Percentiles rank a stretch among this genome's conserved stretches.
Conservation (phyloP, 2,888 invertebrate genomes). For the Clusia tigrina region DNA sequence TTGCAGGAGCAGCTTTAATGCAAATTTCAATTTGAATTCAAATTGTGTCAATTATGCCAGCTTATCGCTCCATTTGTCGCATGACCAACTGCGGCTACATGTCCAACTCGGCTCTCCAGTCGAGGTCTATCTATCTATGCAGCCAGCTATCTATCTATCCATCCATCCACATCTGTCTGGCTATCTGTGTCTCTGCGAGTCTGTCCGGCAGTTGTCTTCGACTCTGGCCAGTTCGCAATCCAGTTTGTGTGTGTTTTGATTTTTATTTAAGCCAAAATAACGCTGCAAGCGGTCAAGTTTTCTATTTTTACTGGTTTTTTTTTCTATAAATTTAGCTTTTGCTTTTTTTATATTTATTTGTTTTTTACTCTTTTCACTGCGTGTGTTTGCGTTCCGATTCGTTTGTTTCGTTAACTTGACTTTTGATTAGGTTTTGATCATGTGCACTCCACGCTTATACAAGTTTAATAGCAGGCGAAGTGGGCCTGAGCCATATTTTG, state of each 20-base stretch:
- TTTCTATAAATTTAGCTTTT: not conserved
- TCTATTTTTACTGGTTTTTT: no score
- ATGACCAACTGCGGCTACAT: slow-evolving; percentile 22
- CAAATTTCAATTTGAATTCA: no score
- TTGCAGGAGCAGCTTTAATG: no score
- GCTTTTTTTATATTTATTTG: not conserved
- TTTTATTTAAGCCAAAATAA: not conserved
- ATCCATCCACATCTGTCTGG: no score
- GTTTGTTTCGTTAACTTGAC: slow-evolving; percentile 13
- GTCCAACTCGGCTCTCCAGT: no score
- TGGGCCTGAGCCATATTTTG: not conserved
- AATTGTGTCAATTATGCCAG: slow-evolving; percentile 54
- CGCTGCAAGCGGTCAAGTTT: slow-evolving; percentile 8
- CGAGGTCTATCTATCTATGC: slow-evolving; percentile 22
- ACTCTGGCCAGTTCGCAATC: slow-evolving; percentile 10
- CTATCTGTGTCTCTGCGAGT: no score
- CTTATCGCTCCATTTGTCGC: slow-evolving; percentile 39
- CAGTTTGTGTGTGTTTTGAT: slow-evolving; percentile 18
- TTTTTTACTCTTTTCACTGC: slow-evolving; percentile 26
- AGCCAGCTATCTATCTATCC: slow-evolving; percentile 42
- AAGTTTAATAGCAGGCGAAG: slow-evolving; percentile 14
- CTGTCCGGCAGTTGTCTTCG: slow-evolving; percentile 15
- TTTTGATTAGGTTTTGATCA: slow-evolving; percentile 2
- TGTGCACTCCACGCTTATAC: slow-evolving; percentile 21
- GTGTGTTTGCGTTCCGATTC: slow-evolving; percentile 29